Base-by-base conservation (phyloP, 2,797 vertebrate genomes). In the Microctenopoma lineatum region DNA sequence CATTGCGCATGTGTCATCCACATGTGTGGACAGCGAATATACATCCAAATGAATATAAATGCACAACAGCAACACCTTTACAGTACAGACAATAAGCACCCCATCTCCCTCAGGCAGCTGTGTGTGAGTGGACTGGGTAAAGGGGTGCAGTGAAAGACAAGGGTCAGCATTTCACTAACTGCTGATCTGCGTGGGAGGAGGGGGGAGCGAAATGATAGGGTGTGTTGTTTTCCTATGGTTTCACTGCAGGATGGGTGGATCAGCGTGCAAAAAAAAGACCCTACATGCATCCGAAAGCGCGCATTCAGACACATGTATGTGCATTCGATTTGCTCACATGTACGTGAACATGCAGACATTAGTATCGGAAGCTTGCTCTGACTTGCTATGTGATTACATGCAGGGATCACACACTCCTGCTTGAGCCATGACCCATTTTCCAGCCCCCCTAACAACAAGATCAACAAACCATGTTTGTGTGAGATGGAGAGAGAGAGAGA, bases 81-180 rank as follows among this genome's bases (percentile, higher is more conserved):
- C 48, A 8, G 47, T 34, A 56, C 29, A 77, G 85, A 79, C 48
- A 75, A 59, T 67, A 69, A 77, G 66, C 58, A 42, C 51, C 72
- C 41, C 60, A 25, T 75, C 45, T 77, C 73, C 62, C 68, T 55
- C 58, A 59, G 70, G 86, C 69, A 62, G 76, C 70, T 77, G 78
- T 65, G 82, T 84, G 79, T 71, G 75, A 75, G 79, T 71, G 83
- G 74, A 84, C 79, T 73, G 80, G 81, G 85, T 79, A 83, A 85
- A 83, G 81, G 86, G 87, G 87, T 88, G 86, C 85, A 77, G 81
- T 79, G 87, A 91, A 91, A 90, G 89, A 90, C 84, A 87, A 88
- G 85, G 91, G 89, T 92, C 90, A 92, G 90, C 90, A 87, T 91
- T 92, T 91, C 85, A 83, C 85, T 89, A 82, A 89, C 87, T 90